Percentiles rank a stretch among this genome's conserved stretches.
phyloP scores from a whole-genome alignment of 2,797 vertebrate genomes.

The Synanceia verrucosa region DNA sequence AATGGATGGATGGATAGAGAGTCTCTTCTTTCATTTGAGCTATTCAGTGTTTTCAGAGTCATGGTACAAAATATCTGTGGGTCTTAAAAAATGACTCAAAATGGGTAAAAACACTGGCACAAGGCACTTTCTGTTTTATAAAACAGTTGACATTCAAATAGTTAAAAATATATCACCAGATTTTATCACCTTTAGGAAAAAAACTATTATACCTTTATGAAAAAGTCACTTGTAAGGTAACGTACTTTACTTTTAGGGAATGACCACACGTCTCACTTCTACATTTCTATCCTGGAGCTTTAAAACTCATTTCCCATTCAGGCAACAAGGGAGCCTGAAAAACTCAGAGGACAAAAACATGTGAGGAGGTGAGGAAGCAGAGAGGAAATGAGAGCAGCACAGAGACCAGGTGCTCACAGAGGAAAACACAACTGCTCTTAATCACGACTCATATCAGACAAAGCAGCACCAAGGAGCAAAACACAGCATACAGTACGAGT shows the following conservation, averaged over 20 bases:
- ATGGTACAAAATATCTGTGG: no score
- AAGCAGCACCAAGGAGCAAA: constrained; percentile 22
- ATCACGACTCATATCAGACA: constrained; percentile 40
- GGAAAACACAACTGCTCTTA: constrained; percentile 66
- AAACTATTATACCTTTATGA: not conserved
- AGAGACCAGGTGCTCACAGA: constrained; percentile 64
- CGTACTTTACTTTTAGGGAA: not conserved
- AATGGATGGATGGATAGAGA: no score
- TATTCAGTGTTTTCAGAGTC: no score
- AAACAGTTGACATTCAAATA: no score
- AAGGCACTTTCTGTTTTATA: no score
- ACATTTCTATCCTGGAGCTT: constrained; percentile 30
- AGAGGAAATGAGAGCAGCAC: constrained; percentile 70
- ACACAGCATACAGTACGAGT: constrained; percentile 7
- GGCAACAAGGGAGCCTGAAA: constrained; percentile 40
- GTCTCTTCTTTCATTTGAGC: no score
- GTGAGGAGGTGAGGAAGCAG: constrained; percentile 56
- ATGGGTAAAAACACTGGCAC: no score
- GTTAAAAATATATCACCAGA: not conserved
- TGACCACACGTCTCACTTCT: constrained; percentile 43
- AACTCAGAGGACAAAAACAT: constrained; percentile 57
- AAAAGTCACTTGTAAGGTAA: constrained; percentile 18
- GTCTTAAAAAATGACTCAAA: no score
- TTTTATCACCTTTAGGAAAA: not conserved
- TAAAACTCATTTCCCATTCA: constrained; percentile 65